Base-by-base conservation (phyloP, 2,113 vertebrate genomes). In the Lethenteron reissneri region DNA sequence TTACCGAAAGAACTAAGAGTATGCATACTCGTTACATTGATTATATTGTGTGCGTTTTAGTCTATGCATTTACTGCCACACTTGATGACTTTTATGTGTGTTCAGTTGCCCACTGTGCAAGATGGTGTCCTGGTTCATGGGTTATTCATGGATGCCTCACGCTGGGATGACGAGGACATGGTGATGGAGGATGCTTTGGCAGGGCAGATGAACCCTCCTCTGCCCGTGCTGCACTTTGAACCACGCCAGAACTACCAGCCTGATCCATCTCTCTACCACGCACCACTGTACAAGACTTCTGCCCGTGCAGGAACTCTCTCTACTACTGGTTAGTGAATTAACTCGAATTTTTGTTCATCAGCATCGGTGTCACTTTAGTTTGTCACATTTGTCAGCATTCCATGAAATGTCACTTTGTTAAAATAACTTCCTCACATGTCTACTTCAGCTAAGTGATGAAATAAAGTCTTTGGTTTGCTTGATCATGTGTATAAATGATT, bases 251-350 rank as follows among this genome's bases (percentile, higher is more conserved):
- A 83, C 74, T 85, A 84, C 10, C 76, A 79, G 11, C 78, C 83
- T 2, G 68, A 73, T 56, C 75, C 76, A 0, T 73, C 70, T 0
- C 75, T 85, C 12, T 85, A 86, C 75, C 82, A 84, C 1, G 81
- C 83, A 9, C 83, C 83, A 1, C 79, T 87, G 12, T 86, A 83
- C 76, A 87, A 89, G 80, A 86, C 85, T 60, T 83, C 82, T 2
- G 82, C 79, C 73, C 80, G 85, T 21, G 83, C 83, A 7, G 85
- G 83, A 21, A 85, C 81, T 0, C 79, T 87, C 1, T 85, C 85
- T 60, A 85, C 84, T 62, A 88, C 84, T 72, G 83, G 85, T 85
- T 76, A 12, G 41, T 41, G 41, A 41, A 41, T 41, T 41, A 41
- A 41, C 41, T 41, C 41, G 6, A 41, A 41, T 41, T 6, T 41